Conservation (phyloP, 2,797 vertebrate species). For the Aeoliscus strigatus region DNA sequence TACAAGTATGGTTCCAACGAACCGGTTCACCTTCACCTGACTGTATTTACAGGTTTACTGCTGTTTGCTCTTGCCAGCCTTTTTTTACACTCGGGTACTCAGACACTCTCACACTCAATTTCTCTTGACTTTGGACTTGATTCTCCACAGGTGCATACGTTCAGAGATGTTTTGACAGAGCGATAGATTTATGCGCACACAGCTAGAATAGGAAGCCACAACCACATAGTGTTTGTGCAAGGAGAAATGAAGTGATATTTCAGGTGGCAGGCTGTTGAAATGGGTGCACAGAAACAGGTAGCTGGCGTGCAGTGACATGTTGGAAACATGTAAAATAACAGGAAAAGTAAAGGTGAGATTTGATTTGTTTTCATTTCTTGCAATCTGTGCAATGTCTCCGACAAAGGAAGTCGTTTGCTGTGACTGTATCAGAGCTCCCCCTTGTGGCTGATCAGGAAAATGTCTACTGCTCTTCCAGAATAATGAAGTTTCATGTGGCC, state of each 20-base stretch:
- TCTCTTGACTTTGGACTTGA: constrained; percentile 5
- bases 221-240: constrained; percentile 15
- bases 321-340: not conserved
- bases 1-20: too few species aligned
- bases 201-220: constrained; percentile 20
- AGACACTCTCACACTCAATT: constrained; percentile 1
- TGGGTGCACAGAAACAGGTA: constrained; percentile 3
- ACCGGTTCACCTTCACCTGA: too few species aligned
- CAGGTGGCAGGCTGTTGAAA: constrained; percentile 6
- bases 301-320: not conserved
- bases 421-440: constrained; percentile 29
- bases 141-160: constrained; percentile 11
- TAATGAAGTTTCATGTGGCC: constrained; percentile 98
- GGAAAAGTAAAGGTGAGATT: not conserved
- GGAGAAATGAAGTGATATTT: constrained; percentile 1
- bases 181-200: constrained; percentile 23
- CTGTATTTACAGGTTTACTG: too few species aligned
- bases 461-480: constrained; percentile 71
- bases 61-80: too few species aligned
- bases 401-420: not conserved
- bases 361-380: constrained; percentile 4
- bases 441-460: constrained; percentile 51
- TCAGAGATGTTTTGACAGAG: constrained; percentile 31
- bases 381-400: not conserved
- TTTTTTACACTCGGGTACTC: too few species aligned